Evolutionary conservation across 2,113 vertebrate species (phyloP).

Genomic region (Lates calcarifer): DNA sequence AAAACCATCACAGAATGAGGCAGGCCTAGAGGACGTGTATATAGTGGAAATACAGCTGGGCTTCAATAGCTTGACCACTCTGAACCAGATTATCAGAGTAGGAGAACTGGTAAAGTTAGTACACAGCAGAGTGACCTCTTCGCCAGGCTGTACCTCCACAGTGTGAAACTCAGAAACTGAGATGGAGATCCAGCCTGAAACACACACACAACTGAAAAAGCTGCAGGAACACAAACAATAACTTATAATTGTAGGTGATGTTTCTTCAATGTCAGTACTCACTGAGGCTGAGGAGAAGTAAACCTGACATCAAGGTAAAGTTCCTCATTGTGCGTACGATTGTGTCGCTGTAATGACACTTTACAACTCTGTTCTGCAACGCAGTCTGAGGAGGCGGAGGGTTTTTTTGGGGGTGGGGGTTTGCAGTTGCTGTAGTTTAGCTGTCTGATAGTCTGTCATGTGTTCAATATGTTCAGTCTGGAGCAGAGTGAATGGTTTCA

Average conservation of each 20-base stretch:
- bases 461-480: too few species aligned
- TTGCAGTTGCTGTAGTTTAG: too few species aligned
- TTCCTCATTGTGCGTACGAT: neutral
- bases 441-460: too few species aligned
- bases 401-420: too few species aligned
- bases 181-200: conserved; percentile 3
- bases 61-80: neutral
- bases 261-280: neutral
- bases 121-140: too few species aligned
- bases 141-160: conserved; percentile 7
- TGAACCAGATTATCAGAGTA: neutral
- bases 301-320: neutral
- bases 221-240: neutral
- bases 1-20: neutral
- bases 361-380: too few species aligned
- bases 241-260: neutral
- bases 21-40: neutral
- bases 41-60: neutral
- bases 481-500: too few species aligned
- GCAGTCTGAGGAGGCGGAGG: too few species aligned
- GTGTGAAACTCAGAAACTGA: neutral
- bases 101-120: neutral
- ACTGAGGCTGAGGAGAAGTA: conserved; percentile 14
- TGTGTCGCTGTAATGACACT: too few species aligned
- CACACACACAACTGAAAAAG: neutral